Base-by-base conservation (phyloP, 1,140 invertebrate species). In the Probaryconus sp. region DNA sequence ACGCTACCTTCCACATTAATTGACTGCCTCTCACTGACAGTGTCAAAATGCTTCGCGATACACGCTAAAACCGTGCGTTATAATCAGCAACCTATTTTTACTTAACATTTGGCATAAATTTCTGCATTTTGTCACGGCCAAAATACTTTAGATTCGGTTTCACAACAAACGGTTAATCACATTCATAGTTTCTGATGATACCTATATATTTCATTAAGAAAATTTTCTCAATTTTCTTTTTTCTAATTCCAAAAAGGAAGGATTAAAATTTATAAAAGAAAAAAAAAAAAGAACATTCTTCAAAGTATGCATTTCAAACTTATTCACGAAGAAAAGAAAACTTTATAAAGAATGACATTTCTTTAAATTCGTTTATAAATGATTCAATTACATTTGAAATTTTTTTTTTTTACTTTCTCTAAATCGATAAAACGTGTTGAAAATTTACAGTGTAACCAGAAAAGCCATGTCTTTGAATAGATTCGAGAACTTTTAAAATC, bases 71-170 rank as follows among this genome's bases (percentile, higher is more conserved):
- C 13, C 17, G 30, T 35, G 28, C 18, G 42, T 45, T 35, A 30
- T 14, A n/a, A 40, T 35, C 20, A 14, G 20, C 6, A 1, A 9
- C 7, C 48, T 73, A 73, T 73, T 72, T 72, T 72, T 72, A 65
- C 37, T 33, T 40, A 53, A 64, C 43, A 20, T 65, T 72, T 72
- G 69, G 69, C 68, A 64, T 48, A 30, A 51, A 30, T 56, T 58
- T 50, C 10, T 17, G 18, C 17, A 18, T 65, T 63, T 28, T 72
- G 35, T 72, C 60, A 72, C 11, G 60, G 60, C 50, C 69, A 60
- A 56, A 11, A 37, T 4, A 58, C 13, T 43, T 50, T 30, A 40
- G n/a, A 21, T 33, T 40, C 31, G 17, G 50, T 40, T 16, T 56
- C 43, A 31, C 30, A 69, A 53, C 20, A 24, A 9, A 33, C 4